A percentile compares a stretch with the other conserved stretches of the same genome.
These are phyloP conservation scores for Spisula subtruncata DNA, from an alignment of 2,888 invertebrate species.

Conservation along the genomic window DNA sequence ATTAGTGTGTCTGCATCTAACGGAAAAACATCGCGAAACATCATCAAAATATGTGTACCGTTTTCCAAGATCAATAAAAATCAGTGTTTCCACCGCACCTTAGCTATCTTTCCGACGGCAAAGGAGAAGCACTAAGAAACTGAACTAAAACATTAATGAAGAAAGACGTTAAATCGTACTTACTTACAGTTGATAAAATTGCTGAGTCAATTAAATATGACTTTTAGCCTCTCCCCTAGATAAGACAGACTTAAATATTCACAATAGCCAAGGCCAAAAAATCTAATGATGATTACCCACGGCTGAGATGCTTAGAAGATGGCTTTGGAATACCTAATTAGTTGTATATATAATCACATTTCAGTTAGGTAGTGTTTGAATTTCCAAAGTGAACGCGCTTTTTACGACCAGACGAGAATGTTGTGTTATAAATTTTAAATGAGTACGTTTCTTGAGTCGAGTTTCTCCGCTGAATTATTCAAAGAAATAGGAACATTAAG, in stretches of 20 bases:
- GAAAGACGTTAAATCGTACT: background rate
- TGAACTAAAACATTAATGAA: background rate
- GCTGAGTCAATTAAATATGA: background rate
- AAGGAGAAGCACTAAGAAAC: background rate
- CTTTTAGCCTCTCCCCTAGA: background rate
- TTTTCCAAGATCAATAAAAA: background rate
- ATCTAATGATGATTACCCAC: conserved; percentile 20
- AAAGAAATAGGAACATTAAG: conserved; percentile 25
- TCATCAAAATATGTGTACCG: background rate
- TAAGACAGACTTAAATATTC: conserved; percentile 12
- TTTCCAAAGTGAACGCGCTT: conserved; percentile 1
- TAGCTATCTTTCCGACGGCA: background rate
- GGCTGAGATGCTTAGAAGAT: background rate
- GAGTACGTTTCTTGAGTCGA: conserved; percentile 28
- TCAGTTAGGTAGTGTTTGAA: background rate
- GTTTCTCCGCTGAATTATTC: conserved; percentile 46
- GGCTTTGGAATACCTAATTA: conserved; percentile 1
- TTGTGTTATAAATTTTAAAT: conserved; percentile 24
- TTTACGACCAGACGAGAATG: conserved; percentile 16
- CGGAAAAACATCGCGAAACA: background rate
- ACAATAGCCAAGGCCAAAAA: background rate
- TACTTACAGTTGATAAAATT: conserved; percentile 13
- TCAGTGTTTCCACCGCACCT: background rate
- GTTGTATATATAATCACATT: background rate
- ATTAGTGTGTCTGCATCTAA: background rate